Conservation (phyloP, 1,140 invertebrate species). For the Oryctes rhinoceros region DNA sequence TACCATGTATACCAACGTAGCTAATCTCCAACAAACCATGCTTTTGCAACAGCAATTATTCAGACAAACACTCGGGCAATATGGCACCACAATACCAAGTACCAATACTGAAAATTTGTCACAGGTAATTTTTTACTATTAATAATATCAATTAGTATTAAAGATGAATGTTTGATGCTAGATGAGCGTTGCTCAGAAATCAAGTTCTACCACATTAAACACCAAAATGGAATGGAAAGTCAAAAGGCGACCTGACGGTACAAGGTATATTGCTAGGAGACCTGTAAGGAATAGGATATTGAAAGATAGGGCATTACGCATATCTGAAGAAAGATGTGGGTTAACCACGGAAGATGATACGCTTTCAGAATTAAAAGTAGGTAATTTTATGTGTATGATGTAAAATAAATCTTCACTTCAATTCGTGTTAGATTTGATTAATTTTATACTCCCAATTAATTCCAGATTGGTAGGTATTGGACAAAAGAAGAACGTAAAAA, state of each 20-base stretch:
- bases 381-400: neutral
- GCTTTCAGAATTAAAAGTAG: conserved; percentile 79
- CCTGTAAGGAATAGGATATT: conserved; percentile 75
- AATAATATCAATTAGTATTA: conserved; percentile 44
- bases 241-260: conserved; percentile 79
- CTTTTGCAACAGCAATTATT: conserved; percentile 76
- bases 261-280: conserved; percentile 79
- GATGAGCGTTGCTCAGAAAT: conserved; percentile 31
- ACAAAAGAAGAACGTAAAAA: conserved; percentile 80
- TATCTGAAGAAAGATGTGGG: conserved; percentile 75
- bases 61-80: conserved; percentile 64
- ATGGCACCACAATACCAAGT: conserved; percentile 39
- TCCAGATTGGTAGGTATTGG: conserved; percentile 79
- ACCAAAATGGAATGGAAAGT: conserved; percentile 81
- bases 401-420: too few species aligned
- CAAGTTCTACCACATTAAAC: conserved; percentile 57
- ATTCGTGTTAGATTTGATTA: conserved; percentile 35
- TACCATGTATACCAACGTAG: conserved; percentile 78
- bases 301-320: conserved; percentile 74
- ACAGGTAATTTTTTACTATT: neutral
- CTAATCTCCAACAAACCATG: conserved; percentile 78
- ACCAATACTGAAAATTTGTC: conserved; percentile 6
- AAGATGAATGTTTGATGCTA: conserved; percentile 44
- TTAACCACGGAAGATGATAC: conserved; percentile 85
- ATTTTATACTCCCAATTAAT: conserved; percentile 28